Percentiles rank a stretch among this genome's conserved stretches.
phyloP scores from a whole-genome alignment of 2,113 vertebrate species.

The Enhydra lutris region DNA sequence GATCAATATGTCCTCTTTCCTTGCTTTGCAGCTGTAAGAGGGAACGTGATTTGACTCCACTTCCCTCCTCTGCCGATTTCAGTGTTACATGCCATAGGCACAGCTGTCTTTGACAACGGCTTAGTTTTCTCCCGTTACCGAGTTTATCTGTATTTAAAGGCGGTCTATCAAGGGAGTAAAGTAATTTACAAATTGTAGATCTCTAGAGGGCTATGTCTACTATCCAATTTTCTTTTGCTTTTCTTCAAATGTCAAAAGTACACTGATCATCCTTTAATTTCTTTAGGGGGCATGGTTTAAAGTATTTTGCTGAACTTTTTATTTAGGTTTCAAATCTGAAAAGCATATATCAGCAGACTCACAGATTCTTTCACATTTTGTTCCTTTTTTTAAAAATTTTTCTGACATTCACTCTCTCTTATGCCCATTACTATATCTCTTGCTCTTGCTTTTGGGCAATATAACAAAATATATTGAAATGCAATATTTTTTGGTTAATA shows the following conservation, averaged over 20 bases:
- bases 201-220: neutral
- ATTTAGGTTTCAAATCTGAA: conserved; percentile 35
- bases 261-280: neutral
- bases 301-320: neutral
- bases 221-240: neutral
- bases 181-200: neutral
- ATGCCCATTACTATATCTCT: neutral
- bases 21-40: neutral
- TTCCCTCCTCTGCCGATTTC: neutral
- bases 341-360: neutral
- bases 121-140: neutral
- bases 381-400: neutral
- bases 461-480: conserved; percentile 28
- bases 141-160: neutral
- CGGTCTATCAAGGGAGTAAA: neutral
- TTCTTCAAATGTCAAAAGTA: neutral
- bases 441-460: neutral
- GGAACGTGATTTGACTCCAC: neutral
- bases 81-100: neutral
- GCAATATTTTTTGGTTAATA: neutral
- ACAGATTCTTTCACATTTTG: neutral
- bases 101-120: neutral
- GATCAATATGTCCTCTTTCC: neutral
- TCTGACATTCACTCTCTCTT: neutral
- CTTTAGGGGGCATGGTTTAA: neutral